phyloP scores from a whole-genome alignment of 2,888 invertebrate species.

The Mechanitis mazaeus region DNA sequence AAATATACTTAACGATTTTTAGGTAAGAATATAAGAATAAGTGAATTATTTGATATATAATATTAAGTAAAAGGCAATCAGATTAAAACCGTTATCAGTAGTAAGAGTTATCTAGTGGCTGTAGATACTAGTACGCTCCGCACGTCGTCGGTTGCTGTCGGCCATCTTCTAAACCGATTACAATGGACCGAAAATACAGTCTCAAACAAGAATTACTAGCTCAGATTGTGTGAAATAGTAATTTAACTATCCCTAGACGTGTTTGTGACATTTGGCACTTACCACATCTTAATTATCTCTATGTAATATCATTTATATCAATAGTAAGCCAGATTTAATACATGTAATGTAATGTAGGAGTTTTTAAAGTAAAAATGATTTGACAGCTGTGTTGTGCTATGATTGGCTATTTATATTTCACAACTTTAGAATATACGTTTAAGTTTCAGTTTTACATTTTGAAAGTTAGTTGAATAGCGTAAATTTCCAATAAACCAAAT shows the following conservation, averaged over 20 bases:
- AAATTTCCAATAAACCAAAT: slow-evolving; percentile 13
- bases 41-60: too few species aligned
- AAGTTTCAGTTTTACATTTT: slow-evolving; percentile 10
- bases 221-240: slow-evolving; percentile 36
- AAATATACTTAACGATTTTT: too few species aligned
- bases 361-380: slow-evolving; percentile 2
- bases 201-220: slow-evolving; percentile 45
- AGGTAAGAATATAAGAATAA: too few species aligned
- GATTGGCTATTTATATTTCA: too few species aligned
- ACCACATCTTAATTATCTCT: not conserved
- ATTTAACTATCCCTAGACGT: slow-evolving; percentile 28
- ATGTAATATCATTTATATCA: too few species aligned
- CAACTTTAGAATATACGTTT: slow-evolving; percentile 1
- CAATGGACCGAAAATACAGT: slow-evolving; percentile 50
- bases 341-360: not conserved
- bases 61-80: too few species aligned
- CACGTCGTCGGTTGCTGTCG: slow-evolving; percentile 50
- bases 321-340: too few species aligned
- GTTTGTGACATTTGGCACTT: slow-evolving; percentile 11
- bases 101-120: slow-evolving; percentile 19
- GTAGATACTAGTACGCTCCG: slow-evolving; percentile 37
- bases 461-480: slow-evolving; percentile 9
- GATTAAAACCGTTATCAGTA: slow-evolving; percentile 10
- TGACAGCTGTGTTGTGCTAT: not conserved
- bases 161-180: slow-evolving; percentile 54